phyloP scores from a whole-genome alignment of 2,797 vertebrate species.

The Somateria mollissima region DNA sequence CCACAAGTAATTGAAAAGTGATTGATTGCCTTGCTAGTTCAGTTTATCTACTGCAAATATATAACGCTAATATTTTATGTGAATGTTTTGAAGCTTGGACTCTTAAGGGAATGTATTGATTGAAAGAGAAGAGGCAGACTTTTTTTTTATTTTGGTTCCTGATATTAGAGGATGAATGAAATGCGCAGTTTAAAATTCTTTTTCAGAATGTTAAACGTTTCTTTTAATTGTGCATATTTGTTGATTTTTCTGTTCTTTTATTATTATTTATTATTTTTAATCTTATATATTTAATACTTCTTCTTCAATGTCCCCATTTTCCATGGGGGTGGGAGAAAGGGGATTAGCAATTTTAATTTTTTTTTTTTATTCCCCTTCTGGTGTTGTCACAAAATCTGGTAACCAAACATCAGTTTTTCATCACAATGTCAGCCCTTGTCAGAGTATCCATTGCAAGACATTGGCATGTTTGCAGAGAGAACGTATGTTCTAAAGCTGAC shows the following conservation, averaged over 20 bases:
- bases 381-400: background rate
- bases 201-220: conserved; percentile 7
- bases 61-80: conserved; percentile 69
- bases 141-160: conserved; percentile 26
- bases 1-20: conserved; percentile 69
- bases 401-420: background rate
- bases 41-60: conserved; percentile 68
- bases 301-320: background rate
- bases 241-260: background rate
- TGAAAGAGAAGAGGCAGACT: conserved; percentile 35
- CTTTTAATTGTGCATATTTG: background rate
- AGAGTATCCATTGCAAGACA: conserved; percentile 12
- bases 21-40: conserved; percentile 59
- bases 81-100: conserved; percentile 61
- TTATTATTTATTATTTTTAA: background rate
- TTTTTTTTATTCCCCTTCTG: background rate
- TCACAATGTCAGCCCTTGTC: conserved; percentile 22
- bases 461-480: conserved; percentile 29
- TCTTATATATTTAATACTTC: background rate
- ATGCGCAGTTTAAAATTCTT: conserved; percentile 27
- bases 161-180: conserved; percentile 28
- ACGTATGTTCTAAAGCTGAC: conserved; percentile 40
- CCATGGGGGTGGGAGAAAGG: background rate
- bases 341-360: background rate
- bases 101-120: conserved; percentile 52